Evolutionary conservation across 2,113 vertebrate species (phyloP), one percentile per base, ranked within the genome.

Genomic region (Pomatorhinus ruficollis): DNA sequence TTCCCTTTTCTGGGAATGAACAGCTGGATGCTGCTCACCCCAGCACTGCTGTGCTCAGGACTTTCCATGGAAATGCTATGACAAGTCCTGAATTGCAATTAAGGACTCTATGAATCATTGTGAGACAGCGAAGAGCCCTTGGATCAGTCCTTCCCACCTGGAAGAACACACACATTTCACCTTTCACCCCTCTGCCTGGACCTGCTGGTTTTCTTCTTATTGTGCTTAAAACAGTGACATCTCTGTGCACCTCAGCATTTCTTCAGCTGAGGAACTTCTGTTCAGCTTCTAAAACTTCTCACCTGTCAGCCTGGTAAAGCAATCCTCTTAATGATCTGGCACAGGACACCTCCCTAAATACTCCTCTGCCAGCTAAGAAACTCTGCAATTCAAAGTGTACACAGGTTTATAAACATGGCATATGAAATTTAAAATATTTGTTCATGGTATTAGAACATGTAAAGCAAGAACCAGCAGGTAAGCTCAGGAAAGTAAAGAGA

Each of bases 11-110:
- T 69, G 49, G 30, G 30, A 40, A 15, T 19, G 30, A 75, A 13
- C n/a, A n/a, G 33, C 33, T 0, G 0, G 33, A 23, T 42, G 18
- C 15, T 4, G 0, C 37, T 76, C 23, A 21, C 15, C 23, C 23
- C 54, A 17, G 15, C n/a, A 35, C 79, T 33, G 33, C 33, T 19
- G 9, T 40, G 10, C 64, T 69, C 3, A 5, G 27, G 30, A 15
- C 45, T 74, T 93, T 4, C 24, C 2, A 2, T 39, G n/a, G 37
- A 30, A 69, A 35, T 35, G 9, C 42, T 47, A 0, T 39, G 47
- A 33, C 27, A 53, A 49, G 33, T 19, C 28, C 27, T 65, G 45
- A 54, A 37, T 12, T 77, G 19, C 25, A 18, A 4, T 63, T 49
- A 35, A 80, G 52, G 23, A 64, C 21, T 9, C 9, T 21, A 0